phyloP scores from a whole-genome alignment of 92 coral and sea anemone genomes.

The Paramuricea clavata region DNA sequence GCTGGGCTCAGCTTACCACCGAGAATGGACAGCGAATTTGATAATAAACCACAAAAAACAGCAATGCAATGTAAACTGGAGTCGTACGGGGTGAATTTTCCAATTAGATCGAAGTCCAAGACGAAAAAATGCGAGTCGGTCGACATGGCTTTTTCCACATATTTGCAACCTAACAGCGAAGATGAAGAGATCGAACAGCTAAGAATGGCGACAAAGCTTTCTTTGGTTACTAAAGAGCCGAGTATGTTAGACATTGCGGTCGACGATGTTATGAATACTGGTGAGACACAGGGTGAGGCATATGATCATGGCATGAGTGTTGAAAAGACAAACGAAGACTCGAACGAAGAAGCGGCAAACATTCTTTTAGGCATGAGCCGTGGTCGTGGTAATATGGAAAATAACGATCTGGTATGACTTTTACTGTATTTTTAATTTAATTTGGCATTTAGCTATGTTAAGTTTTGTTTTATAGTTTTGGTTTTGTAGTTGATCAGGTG shows the following conservation, averaged over 20 bases:
- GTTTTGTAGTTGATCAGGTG: no score
- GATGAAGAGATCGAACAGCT: constrained; percentile 53
- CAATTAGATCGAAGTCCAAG: constrained; percentile 16
- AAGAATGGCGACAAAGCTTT: constrained; percentile 49
- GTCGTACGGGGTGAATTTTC: constrained; percentile 46
- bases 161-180: constrained; percentile 25
- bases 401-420: no score
- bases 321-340: no score
- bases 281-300: no score
- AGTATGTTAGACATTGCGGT: not conserved
- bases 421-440: no score
- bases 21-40: not conserved
- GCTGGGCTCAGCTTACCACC: not conserved
- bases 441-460: not conserved
- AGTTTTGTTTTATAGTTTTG: no score
- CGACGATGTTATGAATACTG: not conserved
- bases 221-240: constrained; percentile 10
- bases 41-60: not conserved
- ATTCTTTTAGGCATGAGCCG: constrained; percentile 28
- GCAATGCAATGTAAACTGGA: constrained; percentile 47
- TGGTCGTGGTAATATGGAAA: not conserved
- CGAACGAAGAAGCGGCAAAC: constrained; percentile 39
- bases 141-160: not conserved
- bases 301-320: no score
- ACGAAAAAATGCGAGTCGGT: not conserved